A percentile compares a stretch with the other conserved stretches of the same genome.
These are phyloP conservation scores for Scytalopus superciliaris DNA, from an alignment of 2,113 vertebrate genomes.

Conservation along the genomic window DNA sequence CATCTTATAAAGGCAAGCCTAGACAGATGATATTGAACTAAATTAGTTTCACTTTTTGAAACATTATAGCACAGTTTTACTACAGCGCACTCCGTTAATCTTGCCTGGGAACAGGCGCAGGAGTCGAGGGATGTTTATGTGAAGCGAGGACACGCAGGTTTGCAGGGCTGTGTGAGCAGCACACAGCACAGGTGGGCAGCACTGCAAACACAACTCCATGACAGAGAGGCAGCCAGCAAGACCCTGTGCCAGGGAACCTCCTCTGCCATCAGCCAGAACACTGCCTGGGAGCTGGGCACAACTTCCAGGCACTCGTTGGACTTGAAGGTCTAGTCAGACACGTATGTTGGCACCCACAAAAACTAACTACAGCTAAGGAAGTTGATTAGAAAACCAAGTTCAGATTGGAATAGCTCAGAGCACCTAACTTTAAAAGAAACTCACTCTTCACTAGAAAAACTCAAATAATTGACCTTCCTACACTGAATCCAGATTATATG, in stretches of 20 bases:
- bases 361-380: background rate
- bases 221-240: background rate
- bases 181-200: background rate
- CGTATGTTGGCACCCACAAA: accelerated
- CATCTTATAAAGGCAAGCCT: background rate
- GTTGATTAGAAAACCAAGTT: background rate
- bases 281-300: background rate
- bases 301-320: background rate
- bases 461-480: background rate
- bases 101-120: background rate
- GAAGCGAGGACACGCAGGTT: background rate
- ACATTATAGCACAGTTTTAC: background rate
- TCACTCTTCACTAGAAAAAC: background rate
- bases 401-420: background rate
- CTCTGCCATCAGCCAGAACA: background rate
- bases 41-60: background rate
- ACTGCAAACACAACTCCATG: no score
- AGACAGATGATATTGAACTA: background rate
- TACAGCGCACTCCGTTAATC: background rate
- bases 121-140: accelerated
- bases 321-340: background rate
- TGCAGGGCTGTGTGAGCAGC: background rate
- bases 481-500: background rate
- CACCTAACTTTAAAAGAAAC: background rate
- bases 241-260: background rate